Base-by-base conservation (phyloP, 2,113 vertebrate species). In the Phoxinus phoxinus region DNA sequence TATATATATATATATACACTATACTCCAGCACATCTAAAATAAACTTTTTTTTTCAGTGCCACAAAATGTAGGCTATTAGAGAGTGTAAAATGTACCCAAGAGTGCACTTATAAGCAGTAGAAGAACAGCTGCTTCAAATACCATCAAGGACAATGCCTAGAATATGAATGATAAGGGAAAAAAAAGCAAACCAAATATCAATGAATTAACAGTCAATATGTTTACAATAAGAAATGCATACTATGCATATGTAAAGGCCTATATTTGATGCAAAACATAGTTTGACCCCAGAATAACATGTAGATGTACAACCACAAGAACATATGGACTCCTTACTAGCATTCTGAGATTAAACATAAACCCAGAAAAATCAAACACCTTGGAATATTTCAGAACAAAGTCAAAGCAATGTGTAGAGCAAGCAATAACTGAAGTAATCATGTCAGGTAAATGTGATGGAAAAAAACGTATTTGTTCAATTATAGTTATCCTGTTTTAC, bases 321-420 rank as follows among this genome's bases (percentile, higher is more conserved):
- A 3, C 6, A 21, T 51, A 27, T 32, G 15, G 32, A 71, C 8
- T 10, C 21, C 2, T 35, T 71, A 48, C 63, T 35, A 44, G 21
- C 10, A 19, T 83, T 74, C 56, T 41, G 10, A 44, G 32, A 73
- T 41, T 3, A 73, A 71, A 71, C 23, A 32, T 32, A 32, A 19
- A 44, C 15, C 30, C 12, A n/a, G 21, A 8, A 48, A 53, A 79
- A 25, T 85, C 75, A 30, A 79, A 56, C 15, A 13, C 23, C 3
- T 67, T 71, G 71, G 63, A 84, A 79, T 71, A 85, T 71, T 71
- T 85, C 63, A 71, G 61, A 32, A 27, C 44, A 65, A 21, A 84
- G 73, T n/a, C 17, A 86, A 61, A 25, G 23, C 25, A 27, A 21
- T 41, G 12, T 56, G 17, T 3, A 65, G 37, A 79, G 46, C 17